phyloP scores from a whole-genome alignment of 2,113 vertebrate genomes.

The Trinectes maculatus region DNA sequence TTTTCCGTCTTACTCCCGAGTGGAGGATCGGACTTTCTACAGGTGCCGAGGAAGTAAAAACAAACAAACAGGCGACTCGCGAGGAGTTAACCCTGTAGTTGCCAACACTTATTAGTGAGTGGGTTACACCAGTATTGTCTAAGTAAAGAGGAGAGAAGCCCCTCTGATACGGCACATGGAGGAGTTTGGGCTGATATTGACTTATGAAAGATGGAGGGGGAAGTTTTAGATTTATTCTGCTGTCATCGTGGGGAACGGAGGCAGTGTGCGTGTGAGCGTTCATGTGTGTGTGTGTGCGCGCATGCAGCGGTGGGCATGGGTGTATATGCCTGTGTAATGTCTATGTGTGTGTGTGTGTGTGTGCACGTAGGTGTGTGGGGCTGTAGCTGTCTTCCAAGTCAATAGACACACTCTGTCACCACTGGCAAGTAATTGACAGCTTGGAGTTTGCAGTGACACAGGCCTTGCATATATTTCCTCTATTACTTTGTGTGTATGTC shows the following conservation, averaged over 20 bases:
- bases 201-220: constrained; percentile 65
- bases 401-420: constrained; percentile 73
- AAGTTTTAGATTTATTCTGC: constrained; percentile 72
- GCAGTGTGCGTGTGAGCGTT: background rate
- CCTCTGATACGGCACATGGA: constrained; percentile 50
- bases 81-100: no score
- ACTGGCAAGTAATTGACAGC: constrained; percentile 78
- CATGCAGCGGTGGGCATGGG: constrained; percentile 1
- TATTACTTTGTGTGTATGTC: constrained; percentile 61
- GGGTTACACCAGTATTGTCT: no score
- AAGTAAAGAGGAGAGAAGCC: constrained; percentile 45
- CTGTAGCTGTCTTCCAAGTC: constrained; percentile 68
- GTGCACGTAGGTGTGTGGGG: constrained; percentile 42
- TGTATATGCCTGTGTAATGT: constrained; percentile 8
- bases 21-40: no score
- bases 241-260: constrained; percentile 65
- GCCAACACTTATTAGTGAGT: no score
- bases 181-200: constrained; percentile 58
- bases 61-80: no score
- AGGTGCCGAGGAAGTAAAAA: no score
- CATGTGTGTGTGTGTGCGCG: constrained; percentile 4
- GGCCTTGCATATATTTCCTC: constrained; percentile 76
- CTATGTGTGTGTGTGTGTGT: constrained; percentile 4
- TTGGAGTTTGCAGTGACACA: constrained; percentile 73
- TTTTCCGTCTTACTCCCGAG: no score